Base-by-base conservation (phyloP, 2,888 invertebrate genomes). In the Drepana falcataria region DNA sequence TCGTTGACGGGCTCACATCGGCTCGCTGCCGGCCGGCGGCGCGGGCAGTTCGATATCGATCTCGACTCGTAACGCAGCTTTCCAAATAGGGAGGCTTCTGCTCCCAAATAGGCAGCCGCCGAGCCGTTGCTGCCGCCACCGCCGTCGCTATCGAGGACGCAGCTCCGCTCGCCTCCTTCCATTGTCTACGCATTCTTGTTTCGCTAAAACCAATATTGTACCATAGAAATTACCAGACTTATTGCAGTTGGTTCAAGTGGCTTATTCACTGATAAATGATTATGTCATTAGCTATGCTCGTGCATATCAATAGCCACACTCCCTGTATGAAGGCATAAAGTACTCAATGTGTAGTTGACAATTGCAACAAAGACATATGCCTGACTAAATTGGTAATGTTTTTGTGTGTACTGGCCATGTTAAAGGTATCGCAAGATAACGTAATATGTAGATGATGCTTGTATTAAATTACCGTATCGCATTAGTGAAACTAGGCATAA, bases 101-200 rank as follows among this genome's bases (percentile, higher is more conserved):
- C 68, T 83, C 88, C 89, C 75, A 90, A 90, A 90, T 90, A 87
- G 91, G 91, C 80, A 85, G 73, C 76, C 79, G 71, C 69, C 74
- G 65, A 63, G 70, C 71, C 69, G 73, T 70, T 72, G 72, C 63
- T 58, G 70, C 67, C 69, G 71, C 69, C 65, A 64, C 61, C 58
- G 65, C 61, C 58, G 65, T 56, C 64, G 69, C 81, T 83, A 84
- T 85, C 80, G 87, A 84, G 87, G 84, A 78, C 86, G 78, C 78
- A 71, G 72, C 73, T 64, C 70, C 68, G 69, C 64, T 77, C 69
- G 75, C 73, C 77, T 83, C 80, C 79, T 84, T 82, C 80, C 83
- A 87, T 89, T 88, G 90, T 89, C 82, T 79, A 81, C 80, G 69
- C 66, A 67, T 79, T 81, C 83, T 85, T 82, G 55, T 66, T 60